Evolutionary conservation across 2,888 invertebrate species (phyloP), one percentile per base, ranked within the genome.

Genomic region (Melinaea marsaeus): DNA sequence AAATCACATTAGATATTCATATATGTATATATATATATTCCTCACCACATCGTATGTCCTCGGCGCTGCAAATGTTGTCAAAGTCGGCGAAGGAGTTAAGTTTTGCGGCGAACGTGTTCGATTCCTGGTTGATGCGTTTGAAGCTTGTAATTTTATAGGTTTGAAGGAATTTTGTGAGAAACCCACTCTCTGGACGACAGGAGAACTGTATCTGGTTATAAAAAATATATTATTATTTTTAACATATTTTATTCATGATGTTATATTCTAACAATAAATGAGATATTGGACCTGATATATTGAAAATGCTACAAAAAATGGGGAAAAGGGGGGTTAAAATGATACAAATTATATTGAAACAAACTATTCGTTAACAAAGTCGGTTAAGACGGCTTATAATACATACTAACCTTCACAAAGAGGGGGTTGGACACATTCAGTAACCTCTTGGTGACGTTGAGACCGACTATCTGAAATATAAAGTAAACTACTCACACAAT

Each of bases 391-490:
- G 22, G 13, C 0, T n/a, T 32, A 2, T 9, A n/a, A 56, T 58
- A 48, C 13, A 42, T 3, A 62, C 68, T 69, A 75, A 89, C 88
- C 84, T 82, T 86, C 0, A 86, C 80, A 47, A 74, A 75, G 0
- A 88, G 75, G 0, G 79, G 77, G 62, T 85, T 86, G 73, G 78
- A 74, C 0, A 85, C 71, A 58, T 86, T 83, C 33, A 88, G 66
- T 32, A 88, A 61, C 22, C 88, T 75, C 64, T 86, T 80, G 0
- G 85, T 82, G 2, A 85, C 72, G 54, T 85, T 87, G 47, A 88
- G 69, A 0, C 86, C 88, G 13, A 88, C 60, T 9, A 79, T 77
- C 88, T 89, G 82, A 6, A 78, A 77, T 32, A 7, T 73, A 66
- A 69, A 62, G 63, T 2, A 62, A 13, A 7, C 5, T 42, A 13